Evolutionary conservation across 2,797 vertebrate species (phyloP), one percentile per base, ranked within the genome.

Genomic region (Hoplostethus atlanticus): DNA sequence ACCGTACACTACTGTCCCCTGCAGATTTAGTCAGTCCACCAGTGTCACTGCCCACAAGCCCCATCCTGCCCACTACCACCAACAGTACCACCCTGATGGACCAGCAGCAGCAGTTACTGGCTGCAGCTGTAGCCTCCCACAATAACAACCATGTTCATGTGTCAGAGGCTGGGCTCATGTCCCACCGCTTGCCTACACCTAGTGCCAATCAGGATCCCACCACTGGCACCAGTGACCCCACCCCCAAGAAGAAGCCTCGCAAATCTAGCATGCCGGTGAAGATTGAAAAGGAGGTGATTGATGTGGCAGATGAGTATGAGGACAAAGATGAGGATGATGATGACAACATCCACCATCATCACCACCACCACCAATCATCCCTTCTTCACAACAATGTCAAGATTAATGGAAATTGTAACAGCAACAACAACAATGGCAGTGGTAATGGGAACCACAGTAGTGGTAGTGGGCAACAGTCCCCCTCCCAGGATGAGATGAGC

Each of bases 181-280:
- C 92, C 52, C 92, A 94, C 58, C 89, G 91, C 58, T 90, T 96
- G 87, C 89, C 94, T 46, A 94, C 95, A 82, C 93, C 94, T 73
- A 91, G 91, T 77, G 81, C 84, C 40, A 92, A 91, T 83, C 92
- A 93, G 0, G 93, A 95, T 60, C 91, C 93, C 62, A 91, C 89
- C 21, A 90, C 93, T 90, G 94, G 81, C 53, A 88, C 77, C 58
- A 86, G 79, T 79, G 98, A 99, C 75, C 95, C 97, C 61, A 96
- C 95, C 0, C 98, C 98, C 51, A 99, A 99, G 92, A 99, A 99
- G 92, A 99, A 99, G 79, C 98, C 98, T 74, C 95, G 98, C 62
- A 99, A 99, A 87, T 99, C 98, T 0, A 99, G 98, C 90, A 99
- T 99, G 98, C 98, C 98, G 52, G 98, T 99, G 42, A 99, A 99